Evolutionary conservation across 2,797 vertebrate genomes (phyloP).

Genomic region (Epinephelus awoara): DNA sequence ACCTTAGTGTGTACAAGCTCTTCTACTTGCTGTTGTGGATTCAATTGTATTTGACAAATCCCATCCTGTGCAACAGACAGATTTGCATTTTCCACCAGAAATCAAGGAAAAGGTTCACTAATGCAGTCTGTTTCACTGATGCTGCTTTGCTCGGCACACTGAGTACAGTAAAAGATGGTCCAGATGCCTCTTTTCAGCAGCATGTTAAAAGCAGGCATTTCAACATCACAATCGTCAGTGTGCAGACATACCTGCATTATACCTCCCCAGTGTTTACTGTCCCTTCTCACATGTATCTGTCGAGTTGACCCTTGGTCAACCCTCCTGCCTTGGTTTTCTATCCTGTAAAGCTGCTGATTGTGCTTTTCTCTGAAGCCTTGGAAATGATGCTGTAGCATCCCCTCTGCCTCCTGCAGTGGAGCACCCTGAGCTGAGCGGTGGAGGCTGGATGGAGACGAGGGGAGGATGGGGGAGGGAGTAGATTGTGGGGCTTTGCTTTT

Average conservation of each 20-base stretch:
- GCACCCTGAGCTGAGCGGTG: slow-evolving; percentile 23
- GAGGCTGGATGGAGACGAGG: background rate
- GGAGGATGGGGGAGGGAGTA: background rate
- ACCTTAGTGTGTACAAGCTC: background rate
- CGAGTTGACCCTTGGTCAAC: background rate
- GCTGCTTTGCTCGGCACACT: too few relatives aligned
- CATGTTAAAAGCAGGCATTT: background rate
- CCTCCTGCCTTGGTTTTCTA: slow-evolving; percentile 21
- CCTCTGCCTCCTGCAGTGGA: slow-evolving; percentile 20
- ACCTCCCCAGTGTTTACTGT: background rate
- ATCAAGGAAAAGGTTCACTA: background rate
- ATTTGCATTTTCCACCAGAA: background rate
- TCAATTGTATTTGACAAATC: background rate
- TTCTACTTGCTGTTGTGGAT: background rate
- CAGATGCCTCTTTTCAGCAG: too few relatives aligned
- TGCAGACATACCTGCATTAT: background rate
- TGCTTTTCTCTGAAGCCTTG: slow-evolving; percentile 27
- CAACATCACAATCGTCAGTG: background rate
- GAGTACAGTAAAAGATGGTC: too few relatives aligned
- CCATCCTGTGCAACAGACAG: background rate
- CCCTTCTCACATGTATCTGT: background rate
- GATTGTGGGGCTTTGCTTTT: slow-evolving; percentile 52
- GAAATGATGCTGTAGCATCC: slow-evolving; percentile 46
- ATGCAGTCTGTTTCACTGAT: background rate
- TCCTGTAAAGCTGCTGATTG: slow-evolving; percentile 48